Evolutionary conservation across 2,888 invertebrate species (phyloP).

Genomic region (Scaptomyza reducta): DNA sequence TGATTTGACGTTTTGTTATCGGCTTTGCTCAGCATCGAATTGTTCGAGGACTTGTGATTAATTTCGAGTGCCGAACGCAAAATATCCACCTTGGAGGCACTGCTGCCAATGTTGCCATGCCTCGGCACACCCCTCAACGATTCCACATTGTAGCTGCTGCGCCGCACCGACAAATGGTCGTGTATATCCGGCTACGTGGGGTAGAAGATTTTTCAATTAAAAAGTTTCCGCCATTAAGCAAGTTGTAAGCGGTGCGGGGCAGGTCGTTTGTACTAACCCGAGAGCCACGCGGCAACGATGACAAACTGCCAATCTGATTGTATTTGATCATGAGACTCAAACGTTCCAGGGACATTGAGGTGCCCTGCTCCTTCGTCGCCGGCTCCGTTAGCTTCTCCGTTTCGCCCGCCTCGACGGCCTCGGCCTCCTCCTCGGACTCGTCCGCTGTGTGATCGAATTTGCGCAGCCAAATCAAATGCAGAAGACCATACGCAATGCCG

Average conservation of each 20-base stretch:
- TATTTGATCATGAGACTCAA: slow-evolving; percentile 90
- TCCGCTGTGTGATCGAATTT: slow-evolving; percentile 85
- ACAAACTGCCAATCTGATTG: slow-evolving; percentile 90
- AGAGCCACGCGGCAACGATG: slow-evolving; percentile 88
- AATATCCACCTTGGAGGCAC: slow-evolving; percentile 87
- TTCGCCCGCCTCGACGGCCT: slow-evolving; percentile 86
- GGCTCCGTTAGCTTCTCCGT: slow-evolving; percentile 88
- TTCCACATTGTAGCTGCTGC: slow-evolving; percentile 84
- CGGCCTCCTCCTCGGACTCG: slow-evolving; percentile 83
- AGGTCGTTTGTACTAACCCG: slow-evolving; percentile 84
- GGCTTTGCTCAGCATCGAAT: slow-evolving; percentile 84
- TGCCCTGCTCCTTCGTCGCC: slow-evolving; percentile 88
- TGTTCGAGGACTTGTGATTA: slow-evolving; percentile 85
- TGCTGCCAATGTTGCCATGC: slow-evolving; percentile 83
- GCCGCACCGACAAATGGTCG: slow-evolving; percentile 84
- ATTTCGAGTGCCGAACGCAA: slow-evolving; percentile 89
- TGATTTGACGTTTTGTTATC: slow-evolving; percentile 87
- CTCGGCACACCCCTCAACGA: slow-evolving; percentile 80
- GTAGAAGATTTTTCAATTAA: slow-evolving; percentile 58
- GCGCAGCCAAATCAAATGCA: slow-evolving; percentile 90
- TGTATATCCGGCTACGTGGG: slow-evolving; percentile 82
- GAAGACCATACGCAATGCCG: slow-evolving; percentile 88
- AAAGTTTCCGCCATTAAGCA: slow-evolving; percentile 33
- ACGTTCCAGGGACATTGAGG: slow-evolving; percentile 89
- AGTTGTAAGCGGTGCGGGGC: background rate